Evolutionary conservation across 2,888 invertebrate species (phyloP).

Genomic region (Ennomos erosarius): DNA sequence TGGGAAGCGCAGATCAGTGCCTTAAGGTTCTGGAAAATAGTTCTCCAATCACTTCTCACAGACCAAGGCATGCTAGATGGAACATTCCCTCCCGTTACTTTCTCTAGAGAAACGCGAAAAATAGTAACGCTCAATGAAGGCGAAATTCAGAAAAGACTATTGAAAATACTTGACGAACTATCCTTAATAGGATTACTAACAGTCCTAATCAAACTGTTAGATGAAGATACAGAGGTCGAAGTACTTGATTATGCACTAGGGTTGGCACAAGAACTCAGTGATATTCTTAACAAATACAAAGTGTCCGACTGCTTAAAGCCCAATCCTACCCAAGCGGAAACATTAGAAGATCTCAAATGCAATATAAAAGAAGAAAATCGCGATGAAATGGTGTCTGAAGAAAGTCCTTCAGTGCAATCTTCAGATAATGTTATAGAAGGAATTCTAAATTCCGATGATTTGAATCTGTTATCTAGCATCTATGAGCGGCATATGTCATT

Average conservation of each 20-base stretch:
- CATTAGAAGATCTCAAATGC: slow-evolving; percentile 56
- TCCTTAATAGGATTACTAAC: slow-evolving; percentile 89
- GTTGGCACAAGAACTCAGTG: slow-evolving; percentile 81
- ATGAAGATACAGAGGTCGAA: slow-evolving; percentile 89
- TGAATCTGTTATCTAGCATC: slow-evolving; percentile 86
- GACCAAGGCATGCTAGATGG: slow-evolving; percentile 95
- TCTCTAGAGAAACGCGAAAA: slow-evolving; percentile 91
- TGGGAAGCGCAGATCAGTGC: slow-evolving; percentile 93
- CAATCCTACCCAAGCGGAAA: slow-evolving; percentile 53
- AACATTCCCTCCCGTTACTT: slow-evolving; percentile 91
- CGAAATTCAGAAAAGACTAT: slow-evolving; percentile 87
- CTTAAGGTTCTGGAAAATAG: slow-evolving; percentile 89
- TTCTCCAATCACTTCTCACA: slow-evolving; percentile 87
- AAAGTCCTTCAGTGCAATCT: slow-evolving; percentile 37
- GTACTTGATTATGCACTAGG: slow-evolving; percentile 87
- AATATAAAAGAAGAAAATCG: slow-evolving; percentile 55
- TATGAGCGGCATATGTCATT: slow-evolving; percentile 82
- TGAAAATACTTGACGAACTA: slow-evolving; percentile 88
- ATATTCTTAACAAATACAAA: slow-evolving; percentile 85
- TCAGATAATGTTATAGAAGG: slow-evolving; percentile 87
- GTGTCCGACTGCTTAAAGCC: slow-evolving; percentile 65
- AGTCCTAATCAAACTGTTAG: slow-evolving; percentile 87
- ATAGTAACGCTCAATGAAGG: slow-evolving; percentile 89
- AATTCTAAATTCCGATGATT: slow-evolving; percentile 87
- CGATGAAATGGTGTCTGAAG: slow-evolving; percentile 46